A percentile compares a stretch with the other conserved stretches of the same genome.
These are phyloP conservation scores for Anhinga rufa DNA, from an alignment of 2,113 vertebrate species.

Conservation along the genomic window DNA sequence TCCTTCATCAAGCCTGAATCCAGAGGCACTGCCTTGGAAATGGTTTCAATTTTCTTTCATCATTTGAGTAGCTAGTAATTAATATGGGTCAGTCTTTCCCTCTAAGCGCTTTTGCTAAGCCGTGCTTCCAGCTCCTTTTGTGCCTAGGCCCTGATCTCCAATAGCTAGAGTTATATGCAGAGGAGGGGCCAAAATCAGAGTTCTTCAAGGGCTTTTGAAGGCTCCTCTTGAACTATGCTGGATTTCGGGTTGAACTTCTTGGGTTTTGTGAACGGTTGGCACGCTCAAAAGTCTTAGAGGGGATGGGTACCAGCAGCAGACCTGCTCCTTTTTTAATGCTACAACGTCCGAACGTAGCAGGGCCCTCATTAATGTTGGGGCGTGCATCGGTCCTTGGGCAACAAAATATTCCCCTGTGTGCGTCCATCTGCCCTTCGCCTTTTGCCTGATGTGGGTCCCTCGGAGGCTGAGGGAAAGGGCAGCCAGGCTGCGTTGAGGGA, in stretches of 20 bases:
- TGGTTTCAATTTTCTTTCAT: not conserved
- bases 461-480: not conserved
- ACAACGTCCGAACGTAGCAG: rapidly evolving
- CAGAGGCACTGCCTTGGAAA: not conserved
- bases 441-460: not conserved
- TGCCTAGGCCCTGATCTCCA: not conserved
- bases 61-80: not conserved
- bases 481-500: not conserved
- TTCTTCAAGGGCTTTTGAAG: not conserved
- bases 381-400: not conserved
- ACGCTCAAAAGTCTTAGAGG: not conserved
- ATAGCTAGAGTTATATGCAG: not conserved
- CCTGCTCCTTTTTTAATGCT: not conserved
- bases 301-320: not conserved
- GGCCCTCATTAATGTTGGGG: not conserved
- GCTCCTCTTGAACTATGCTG: not conserved
- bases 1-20: not conserved
- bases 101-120: not conserved
- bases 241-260: not conserved
- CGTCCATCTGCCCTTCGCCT: not conserved
- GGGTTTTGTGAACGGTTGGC: not conserved
- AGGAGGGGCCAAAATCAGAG: not conserved
- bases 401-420: not conserved
- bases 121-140: not conserved
- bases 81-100: not conserved